A percentile compares a stretch with the other conserved stretches of the same genome.
These are phyloP conservation scores for Malacosoma neustria DNA, from an alignment of 2,888 invertebrate species.

Conservation along the genomic window DNA sequence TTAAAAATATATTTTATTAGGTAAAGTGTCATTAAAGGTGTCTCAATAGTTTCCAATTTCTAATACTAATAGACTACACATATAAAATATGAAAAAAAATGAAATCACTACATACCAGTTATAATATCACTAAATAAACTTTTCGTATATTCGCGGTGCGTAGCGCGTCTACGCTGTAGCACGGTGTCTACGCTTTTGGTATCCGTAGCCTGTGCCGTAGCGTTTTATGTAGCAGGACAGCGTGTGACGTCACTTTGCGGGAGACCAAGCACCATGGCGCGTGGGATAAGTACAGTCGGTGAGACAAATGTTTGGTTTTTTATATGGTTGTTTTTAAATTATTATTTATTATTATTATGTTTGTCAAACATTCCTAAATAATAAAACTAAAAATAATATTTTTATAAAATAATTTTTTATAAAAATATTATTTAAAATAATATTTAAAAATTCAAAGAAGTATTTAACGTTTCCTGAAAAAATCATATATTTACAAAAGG, in stretches of 20 bases:
- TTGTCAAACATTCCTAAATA: too few species aligned
- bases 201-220: slow-evolving; percentile 35
- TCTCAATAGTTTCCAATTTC: too few species aligned
- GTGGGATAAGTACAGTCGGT: slow-evolving; percentile 44
- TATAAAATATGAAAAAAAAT: not conserved
- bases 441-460: too few species aligned
- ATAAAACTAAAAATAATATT: too few species aligned
- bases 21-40: too few species aligned
- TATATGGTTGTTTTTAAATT: slow-evolving; percentile 4
- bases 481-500: too few species aligned
- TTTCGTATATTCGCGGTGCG: slow-evolving; percentile 16
- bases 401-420: too few species aligned
- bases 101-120: not conserved
- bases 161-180: slow-evolving; percentile 62
- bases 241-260: slow-evolving; percentile 55
- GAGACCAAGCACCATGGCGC: slow-evolving; percentile 35
- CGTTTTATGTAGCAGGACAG: slow-evolving; percentile 37
- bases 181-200: slow-evolving; percentile 47
- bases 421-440: too few species aligned
- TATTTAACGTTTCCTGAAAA: too few species aligned
- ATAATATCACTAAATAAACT: not conserved
- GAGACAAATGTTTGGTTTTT: slow-evolving; percentile 18
- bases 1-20: too few species aligned
- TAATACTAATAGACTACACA: too few species aligned
- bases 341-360: too few species aligned